Conservation (phyloP, 2,113 vertebrate species). For the Vanacampus margaritifer region DNA sequence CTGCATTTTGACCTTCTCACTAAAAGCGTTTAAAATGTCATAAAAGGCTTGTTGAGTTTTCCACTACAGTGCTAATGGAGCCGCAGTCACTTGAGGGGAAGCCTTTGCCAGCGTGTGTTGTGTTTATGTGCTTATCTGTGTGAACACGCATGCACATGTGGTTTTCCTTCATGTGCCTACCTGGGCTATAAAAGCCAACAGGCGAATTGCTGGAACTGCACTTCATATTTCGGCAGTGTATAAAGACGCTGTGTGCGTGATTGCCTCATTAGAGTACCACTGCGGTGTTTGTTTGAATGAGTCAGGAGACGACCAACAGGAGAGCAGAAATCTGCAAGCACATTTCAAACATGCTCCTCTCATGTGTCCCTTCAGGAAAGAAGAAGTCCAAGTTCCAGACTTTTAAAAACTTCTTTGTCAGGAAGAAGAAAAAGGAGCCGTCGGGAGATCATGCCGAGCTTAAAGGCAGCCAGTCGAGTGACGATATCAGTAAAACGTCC, state of each 20-base stretch:
- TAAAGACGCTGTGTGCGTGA: constrained; percentile 32
- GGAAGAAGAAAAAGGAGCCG: constrained; percentile 84
- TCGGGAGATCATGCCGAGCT: constrained; percentile 52
- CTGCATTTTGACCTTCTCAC: constrained; percentile 12
- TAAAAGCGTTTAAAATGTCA: constrained; percentile 38
- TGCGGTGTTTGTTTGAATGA: neutral
- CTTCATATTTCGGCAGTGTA: constrained; percentile 19
- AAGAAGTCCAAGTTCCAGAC: constrained; percentile 92
- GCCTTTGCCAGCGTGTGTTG: constrained; percentile 34
- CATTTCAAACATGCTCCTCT: neutral
- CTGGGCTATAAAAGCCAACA: constrained; percentile 25
- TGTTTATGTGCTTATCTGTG: constrained; percentile 8
- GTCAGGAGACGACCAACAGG: neutral
- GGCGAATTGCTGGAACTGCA: constrained; percentile 27
- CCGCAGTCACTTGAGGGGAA: constrained; percentile 13
- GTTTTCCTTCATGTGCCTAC: constrained; percentile 30
- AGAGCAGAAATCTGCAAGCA: neutral
- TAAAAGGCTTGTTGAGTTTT: constrained; percentile 47
- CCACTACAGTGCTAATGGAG: constrained; percentile 44
- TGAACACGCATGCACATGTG: constrained; percentile 4
- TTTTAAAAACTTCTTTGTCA: constrained; percentile 86
- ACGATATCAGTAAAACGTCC: constrained; percentile 70
- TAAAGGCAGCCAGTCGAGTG: constrained; percentile 77
- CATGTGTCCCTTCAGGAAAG: constrained; percentile 73
- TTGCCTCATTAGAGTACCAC: constrained; percentile 23